Conservation (phyloP, 2,113 vertebrate genomes). For the Sardina pilchardus region DNA sequence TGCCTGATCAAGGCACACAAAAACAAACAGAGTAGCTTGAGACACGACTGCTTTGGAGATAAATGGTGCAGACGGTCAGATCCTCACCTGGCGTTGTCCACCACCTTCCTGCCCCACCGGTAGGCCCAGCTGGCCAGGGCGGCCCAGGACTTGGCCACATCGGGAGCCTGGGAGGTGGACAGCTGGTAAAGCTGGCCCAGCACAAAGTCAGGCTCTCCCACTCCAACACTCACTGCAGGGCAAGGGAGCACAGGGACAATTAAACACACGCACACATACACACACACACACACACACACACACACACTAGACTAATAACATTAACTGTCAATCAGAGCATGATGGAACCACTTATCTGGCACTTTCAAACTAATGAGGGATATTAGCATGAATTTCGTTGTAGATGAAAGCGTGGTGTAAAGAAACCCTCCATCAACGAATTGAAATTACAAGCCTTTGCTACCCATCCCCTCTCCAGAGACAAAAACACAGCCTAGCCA, state of each 20-base stretch:
- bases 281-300: not conserved
- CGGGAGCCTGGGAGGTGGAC: slow-evolving; percentile 90
- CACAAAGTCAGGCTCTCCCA: slow-evolving; percentile 94
- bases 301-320: not conserved
- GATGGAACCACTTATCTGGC: not conserved
- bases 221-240: slow-evolving; percentile 87
- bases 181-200: slow-evolving; percentile 94
- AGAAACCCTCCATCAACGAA: not conserved
- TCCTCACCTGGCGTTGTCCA: slow-evolving; percentile 94
- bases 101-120: slow-evolving; percentile 96
- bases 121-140: slow-evolving; percentile 97
- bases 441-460: not conserved
- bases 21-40: not conserved
- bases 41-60: not conserved
- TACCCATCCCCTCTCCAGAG: not conserved
- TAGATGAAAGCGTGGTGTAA: not conserved
- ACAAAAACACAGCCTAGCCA: not conserved
- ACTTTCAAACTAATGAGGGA: not conserved
- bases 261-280: not conserved
- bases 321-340: not conserved
- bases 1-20: not conserved
- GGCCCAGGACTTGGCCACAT: slow-evolving; percentile 97
- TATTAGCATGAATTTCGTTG: not conserved
- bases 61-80: not conserved
- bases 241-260: no score